Conservation (phyloP, 1,140 invertebrate species). For the Papilio machaon region DNA sequence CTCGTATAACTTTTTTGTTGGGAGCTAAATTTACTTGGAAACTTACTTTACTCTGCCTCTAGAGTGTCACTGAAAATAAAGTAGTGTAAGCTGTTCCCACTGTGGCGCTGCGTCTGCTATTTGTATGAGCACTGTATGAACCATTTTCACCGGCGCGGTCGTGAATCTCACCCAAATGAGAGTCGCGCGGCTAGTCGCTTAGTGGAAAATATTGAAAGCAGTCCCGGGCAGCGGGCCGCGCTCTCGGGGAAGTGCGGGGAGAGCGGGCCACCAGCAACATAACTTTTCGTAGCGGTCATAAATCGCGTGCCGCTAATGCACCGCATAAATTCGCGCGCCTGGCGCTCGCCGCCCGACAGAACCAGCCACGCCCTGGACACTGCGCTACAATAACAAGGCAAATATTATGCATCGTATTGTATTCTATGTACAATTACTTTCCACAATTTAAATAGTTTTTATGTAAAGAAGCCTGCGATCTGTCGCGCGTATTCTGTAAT, state of each 20-base stretch:
- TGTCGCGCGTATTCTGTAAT: neutral
- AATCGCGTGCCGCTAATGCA: slow-evolving; percentile 27
- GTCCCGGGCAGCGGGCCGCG: neutral
- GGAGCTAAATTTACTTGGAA: neutral
- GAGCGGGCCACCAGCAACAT: neutral
- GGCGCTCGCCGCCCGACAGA: neutral
- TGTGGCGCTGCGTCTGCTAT: too few species aligned
- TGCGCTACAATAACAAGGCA: neutral
- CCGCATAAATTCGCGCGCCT: slow-evolving; percentile 20
- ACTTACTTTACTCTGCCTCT: neutral
- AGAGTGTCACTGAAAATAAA: too few species aligned
- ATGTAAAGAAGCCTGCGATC: neutral
- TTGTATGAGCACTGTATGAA: too few species aligned
- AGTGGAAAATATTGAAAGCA: neutral
- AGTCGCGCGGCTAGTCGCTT: neutral
- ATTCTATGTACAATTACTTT: neutral
- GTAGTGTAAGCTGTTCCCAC: too few species aligned
- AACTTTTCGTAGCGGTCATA: slow-evolving; percentile 26
- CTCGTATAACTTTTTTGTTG: neutral
- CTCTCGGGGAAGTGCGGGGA: neutral
- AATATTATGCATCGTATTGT: neutral
- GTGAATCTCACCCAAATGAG: too few species aligned
- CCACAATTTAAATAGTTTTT: neutral
- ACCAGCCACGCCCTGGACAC: neutral
- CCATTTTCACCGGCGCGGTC: too few species aligned